Evolutionary conservation across 2,888 invertebrate species (phyloP).

Genomic region (Cabera pusaria): DNA sequence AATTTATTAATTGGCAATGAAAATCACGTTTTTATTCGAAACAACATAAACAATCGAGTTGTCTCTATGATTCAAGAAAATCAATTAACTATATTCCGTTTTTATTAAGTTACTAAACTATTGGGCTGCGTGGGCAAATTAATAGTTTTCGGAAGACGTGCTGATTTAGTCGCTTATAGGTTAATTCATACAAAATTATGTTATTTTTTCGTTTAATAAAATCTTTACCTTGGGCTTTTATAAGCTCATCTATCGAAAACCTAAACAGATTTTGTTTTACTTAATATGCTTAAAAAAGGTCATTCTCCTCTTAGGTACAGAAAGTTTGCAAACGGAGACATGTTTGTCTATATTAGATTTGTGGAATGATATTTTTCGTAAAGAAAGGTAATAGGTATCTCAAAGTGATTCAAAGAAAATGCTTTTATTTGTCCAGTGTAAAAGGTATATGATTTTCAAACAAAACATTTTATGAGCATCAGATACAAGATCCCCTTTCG

Average conservation of each 20-base stretch:
- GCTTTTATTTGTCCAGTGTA: too few species aligned
- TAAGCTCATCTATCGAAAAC: too few species aligned
- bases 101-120: conserved; percentile 4
- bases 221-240: too few species aligned
- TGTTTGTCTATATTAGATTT: too few species aligned
- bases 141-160: conserved; percentile 18
- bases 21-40: too few species aligned
- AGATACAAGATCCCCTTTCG: conserved; percentile 42
- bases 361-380: too few species aligned
- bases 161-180: conserved; percentile 7
- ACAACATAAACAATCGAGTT: neutral
- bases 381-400: too few species aligned
- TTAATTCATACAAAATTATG: conserved; percentile 18
- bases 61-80: conserved; percentile 28
- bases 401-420: too few species aligned
- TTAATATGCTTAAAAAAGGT: conserved; percentile 37
- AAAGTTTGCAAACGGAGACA: too few species aligned
- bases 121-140: conserved; percentile 15
- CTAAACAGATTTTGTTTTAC: conserved; percentile 48
- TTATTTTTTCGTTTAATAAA: too few species aligned
- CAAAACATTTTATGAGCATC: conserved; percentile 8
- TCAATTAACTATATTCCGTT: neutral
- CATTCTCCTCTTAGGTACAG: conserved; percentile 34
- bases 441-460: too few species aligned
- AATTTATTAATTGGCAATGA: too few species aligned